Percentiles rank a stretch among this genome's conserved stretches.
These are phyloP conservation scores for Colistium nudipinnis DNA, from an alignment of 2,113 vertebrate species.

Conservation along the genomic window DNA sequence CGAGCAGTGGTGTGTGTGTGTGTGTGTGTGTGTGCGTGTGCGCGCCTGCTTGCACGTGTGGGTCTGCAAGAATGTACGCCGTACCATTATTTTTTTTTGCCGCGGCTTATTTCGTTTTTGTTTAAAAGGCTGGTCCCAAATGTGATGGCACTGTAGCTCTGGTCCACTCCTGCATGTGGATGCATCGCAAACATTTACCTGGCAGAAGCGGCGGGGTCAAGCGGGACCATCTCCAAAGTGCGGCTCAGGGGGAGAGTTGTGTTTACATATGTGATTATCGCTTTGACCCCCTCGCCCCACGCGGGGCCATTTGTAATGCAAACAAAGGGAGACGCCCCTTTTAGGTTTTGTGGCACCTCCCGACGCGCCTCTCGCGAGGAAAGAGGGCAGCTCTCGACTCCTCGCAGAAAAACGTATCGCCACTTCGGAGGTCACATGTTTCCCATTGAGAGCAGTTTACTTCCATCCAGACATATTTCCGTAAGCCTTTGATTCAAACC, in stretches of 20 bases:
- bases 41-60: conserved; percentile 41
- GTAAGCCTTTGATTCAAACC: conserved; percentile 81
- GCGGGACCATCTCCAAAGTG: conserved; percentile 42
- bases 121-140: conserved; percentile 51
- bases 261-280: conserved; percentile 80
- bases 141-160: conserved; percentile 10
- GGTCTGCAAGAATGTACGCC: conserved; percentile 29
- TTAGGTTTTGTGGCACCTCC: conserved; percentile 47
- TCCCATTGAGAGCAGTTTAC: conserved; percentile 81
- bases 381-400: conserved; percentile 46
- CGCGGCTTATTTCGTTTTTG: conserved; percentile 34
- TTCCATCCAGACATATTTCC: conserved; percentile 80
- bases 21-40: conserved; percentile 25
- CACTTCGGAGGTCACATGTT: conserved; percentile 78
- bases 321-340: conserved; percentile 72
- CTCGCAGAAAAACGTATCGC: conserved; percentile 57
- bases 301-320: conserved; percentile 71
- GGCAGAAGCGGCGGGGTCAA: conserved; percentile 58
- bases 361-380: conserved; percentile 36
- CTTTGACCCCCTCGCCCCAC: conserved; percentile 73
- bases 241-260: conserved; percentile 55
- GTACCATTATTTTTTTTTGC: conserved; percentile 50
- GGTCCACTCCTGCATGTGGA: conserved; percentile 37
- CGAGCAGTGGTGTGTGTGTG: conserved; percentile 28
- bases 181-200: conserved; percentile 72